These are phyloP conservation scores for Siderastrea siderea DNA, from an alignment of 92 coral and sea anemone genomes.

Conservation along the genomic window DNA sequence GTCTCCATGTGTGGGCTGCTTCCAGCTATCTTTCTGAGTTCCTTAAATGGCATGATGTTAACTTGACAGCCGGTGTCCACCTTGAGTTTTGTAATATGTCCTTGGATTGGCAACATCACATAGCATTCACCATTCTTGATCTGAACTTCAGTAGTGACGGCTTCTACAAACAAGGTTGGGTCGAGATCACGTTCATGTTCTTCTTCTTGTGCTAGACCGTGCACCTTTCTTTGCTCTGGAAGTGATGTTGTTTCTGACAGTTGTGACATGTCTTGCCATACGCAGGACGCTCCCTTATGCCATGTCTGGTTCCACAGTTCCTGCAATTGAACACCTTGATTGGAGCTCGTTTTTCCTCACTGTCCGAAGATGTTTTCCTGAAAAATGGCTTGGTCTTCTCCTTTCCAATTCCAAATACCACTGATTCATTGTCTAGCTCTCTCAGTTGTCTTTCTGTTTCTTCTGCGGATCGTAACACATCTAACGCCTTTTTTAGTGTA, in stretches of 20 bases:
- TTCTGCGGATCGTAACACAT: constrained; percentile 64
- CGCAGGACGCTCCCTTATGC: background rate
- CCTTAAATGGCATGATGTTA: no score
- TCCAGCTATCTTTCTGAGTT: no score
- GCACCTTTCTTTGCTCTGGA: no score
- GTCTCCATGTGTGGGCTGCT: no score
- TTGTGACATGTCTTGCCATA: background rate
- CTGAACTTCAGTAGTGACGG: constrained; percentile 10
- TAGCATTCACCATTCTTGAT: constrained; percentile 22
- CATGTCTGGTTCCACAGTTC: constrained; percentile 31
- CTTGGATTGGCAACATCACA: no score
- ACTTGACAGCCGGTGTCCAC: constrained; percentile 61
- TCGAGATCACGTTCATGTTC: no score
- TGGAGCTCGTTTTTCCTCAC: constrained; percentile 38
- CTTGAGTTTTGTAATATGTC: constrained; percentile 55
- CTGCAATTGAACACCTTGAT: constrained; percentile 17
- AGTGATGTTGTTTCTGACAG: no score
- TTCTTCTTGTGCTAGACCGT: no score
- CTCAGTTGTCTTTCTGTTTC: constrained; percentile 48
- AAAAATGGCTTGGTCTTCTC: constrained; percentile 26
- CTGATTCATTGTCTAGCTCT: constrained; percentile 48
- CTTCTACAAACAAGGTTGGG: no score
- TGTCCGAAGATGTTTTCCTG: constrained; percentile 37
- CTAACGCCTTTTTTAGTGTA: constrained; percentile 51
- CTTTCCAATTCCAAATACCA: constrained; percentile 39